phyloP scores from a whole-genome alignment of 1,140 invertebrate genomes.

The Temnothorax nylanderi region DNA sequence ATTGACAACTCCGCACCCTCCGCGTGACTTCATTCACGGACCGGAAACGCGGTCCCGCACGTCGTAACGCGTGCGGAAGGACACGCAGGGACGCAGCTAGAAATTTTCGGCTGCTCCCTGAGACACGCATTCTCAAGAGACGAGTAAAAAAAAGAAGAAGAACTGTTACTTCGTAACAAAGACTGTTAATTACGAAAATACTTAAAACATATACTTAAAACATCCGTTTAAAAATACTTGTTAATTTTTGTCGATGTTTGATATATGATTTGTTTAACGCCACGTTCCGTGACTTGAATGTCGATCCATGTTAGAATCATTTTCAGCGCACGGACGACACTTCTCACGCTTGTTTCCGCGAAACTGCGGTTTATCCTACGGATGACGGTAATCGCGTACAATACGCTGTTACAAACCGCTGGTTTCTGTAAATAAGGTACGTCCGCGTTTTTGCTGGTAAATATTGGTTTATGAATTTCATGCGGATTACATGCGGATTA shows the following conservation, averaged over 20 bases:
- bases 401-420: not conserved
- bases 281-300: not conserved
- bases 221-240: no score
- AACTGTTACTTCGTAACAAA: not conserved
- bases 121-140: not conserved
- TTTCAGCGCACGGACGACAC: not conserved
- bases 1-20: slow-evolving; percentile 10
- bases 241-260: not conserved
- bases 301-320: not conserved
- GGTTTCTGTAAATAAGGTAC: not conserved
- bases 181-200: not conserved
- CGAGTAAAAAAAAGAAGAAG: not conserved
- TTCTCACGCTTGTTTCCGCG: not conserved
- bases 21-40: slow-evolving; percentile 16
- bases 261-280: not conserved
- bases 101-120: not conserved
- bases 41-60: slow-evolving; percentile 28
- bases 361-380: not conserved
- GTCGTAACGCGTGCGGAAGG: not conserved
- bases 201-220: not conserved
- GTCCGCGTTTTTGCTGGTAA: not conserved
- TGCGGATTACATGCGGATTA: slow-evolving; percentile 1
- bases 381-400: not conserved
- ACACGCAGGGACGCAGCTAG: not conserved
- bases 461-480: not conserved